Conservation (phyloP, 2,888 invertebrate species). For the Hoplodrina ambigua region DNA sequence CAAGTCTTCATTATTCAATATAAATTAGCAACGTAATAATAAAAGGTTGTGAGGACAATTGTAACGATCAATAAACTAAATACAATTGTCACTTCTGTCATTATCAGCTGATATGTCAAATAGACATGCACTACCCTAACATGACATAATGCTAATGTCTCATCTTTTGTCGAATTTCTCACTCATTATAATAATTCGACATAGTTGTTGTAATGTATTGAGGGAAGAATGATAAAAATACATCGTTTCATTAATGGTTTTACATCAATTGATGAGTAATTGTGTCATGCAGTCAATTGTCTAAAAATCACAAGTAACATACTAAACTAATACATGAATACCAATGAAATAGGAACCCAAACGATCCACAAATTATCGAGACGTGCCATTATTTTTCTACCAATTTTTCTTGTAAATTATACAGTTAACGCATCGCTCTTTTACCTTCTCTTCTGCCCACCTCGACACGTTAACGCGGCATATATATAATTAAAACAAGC, state of each 20-base stretch:
- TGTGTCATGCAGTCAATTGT: neutral
- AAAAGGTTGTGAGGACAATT: neutral
- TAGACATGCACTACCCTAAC: neutral
- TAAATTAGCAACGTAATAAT: no score
- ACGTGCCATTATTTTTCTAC: conserved; percentile 3
- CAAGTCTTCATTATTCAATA: no score
- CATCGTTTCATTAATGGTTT: neutral
- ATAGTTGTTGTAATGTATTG: neutral
- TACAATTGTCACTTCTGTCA: neutral
- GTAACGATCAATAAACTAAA: conserved; percentile 5
- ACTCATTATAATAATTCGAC: neutral
- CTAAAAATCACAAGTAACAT: neutral
- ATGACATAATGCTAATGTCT: neutral
- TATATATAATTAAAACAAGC: conserved; percentile 39
- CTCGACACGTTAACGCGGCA: conserved; percentile 30
- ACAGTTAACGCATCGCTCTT: neutral
- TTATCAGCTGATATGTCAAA: neutral
- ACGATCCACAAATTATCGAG: neutral
- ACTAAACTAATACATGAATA: neutral
- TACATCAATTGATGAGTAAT: neutral
- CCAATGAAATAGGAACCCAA: neutral
- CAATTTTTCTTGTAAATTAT: neutral
- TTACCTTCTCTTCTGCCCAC: conserved; percentile 11
- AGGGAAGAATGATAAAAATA: neutral
- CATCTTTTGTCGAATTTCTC: conserved; percentile 4